Conservation (phyloP, 2,888 invertebrate species). For the Elegia similella region DNA sequence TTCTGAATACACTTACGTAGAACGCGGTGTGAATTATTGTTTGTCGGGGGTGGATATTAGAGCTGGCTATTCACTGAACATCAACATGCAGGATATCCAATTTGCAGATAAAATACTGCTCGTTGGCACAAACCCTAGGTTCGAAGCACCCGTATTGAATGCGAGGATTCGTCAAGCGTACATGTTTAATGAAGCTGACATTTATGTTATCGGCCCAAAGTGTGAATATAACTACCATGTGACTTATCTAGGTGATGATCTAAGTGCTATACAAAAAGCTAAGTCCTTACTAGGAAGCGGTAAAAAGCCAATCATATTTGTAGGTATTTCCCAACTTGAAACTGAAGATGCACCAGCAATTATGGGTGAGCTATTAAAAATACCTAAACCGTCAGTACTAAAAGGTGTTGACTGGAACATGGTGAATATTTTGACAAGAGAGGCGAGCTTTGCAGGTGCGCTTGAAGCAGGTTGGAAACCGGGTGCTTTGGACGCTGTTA, state of each 20-base stretch:
- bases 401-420: slow-evolving; percentile 62
- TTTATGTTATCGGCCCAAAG: slow-evolving; percentile 93
- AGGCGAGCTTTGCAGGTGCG: slow-evolving; percentile 96
- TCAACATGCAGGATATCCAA: slow-evolving; percentile 87
- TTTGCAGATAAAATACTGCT: slow-evolving; percentile 93
- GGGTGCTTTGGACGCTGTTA: slow-evolving; percentile 81
- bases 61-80: slow-evolving; percentile 60
- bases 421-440: slow-evolving; percentile 94
- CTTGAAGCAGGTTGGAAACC: slow-evolving; percentile 96
- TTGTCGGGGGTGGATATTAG: slow-evolving; percentile 48
- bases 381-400: slow-evolving; percentile 27
- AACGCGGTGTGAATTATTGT: slow-evolving; percentile 48
- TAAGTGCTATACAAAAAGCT: slow-evolving; percentile 34
- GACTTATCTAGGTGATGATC: slow-evolving; percentile 46
- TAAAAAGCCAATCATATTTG: slow-evolving; percentile 60
- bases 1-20: slow-evolving; percentile 58
- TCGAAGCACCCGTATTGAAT: slow-evolving; percentile 97
- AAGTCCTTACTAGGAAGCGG: slow-evolving; percentile 35
- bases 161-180: slow-evolving; percentile 96
- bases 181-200: slow-evolving; percentile 91
- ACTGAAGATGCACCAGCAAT: slow-evolving; percentile 34
- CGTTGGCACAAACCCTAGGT: slow-evolving; percentile 98
- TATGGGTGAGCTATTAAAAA: slow-evolving; percentile 39
- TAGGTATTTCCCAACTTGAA: slow-evolving; percentile 56
- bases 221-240: slow-evolving; percentile 92